Evolutionary conservation across 2,888 invertebrate genomes (phyloP).

Genomic region (Pardosa pseudoannulata): DNA sequence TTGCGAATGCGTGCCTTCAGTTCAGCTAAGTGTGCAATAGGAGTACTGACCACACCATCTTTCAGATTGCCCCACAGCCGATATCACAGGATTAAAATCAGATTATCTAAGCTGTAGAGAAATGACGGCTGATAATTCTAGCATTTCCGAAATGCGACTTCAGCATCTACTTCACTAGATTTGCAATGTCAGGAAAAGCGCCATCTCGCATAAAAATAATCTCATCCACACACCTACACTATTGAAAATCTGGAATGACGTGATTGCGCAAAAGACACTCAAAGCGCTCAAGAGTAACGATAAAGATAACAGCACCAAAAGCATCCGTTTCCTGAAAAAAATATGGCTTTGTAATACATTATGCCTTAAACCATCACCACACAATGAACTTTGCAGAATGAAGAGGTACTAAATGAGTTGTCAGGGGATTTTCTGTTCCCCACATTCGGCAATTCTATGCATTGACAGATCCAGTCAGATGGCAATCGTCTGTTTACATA

Average conservation of each 20-base stretch:
- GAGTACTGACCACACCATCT: not conserved
- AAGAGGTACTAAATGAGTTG: too few relatives aligned
- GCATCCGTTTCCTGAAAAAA: too few relatives aligned
- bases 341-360: too few relatives aligned
- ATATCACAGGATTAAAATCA: not conserved
- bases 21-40: slow-evolving; percentile 1
- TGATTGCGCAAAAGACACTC: too few relatives aligned
- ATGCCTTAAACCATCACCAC: too few relatives aligned
- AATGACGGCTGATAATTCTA: not conserved
- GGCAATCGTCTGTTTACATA: too few relatives aligned
- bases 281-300: too few relatives aligned
- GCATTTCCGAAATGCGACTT: slow-evolving; percentile 5
- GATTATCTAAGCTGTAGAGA: not conserved
- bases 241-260: not conserved
- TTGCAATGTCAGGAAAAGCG: not conserved
- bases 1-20: slow-evolving; percentile 1
- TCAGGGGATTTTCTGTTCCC: too few relatives aligned
- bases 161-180: not conserved
- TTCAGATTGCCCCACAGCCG: not conserved
- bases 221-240: not conserved
- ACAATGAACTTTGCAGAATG: too few relatives aligned
- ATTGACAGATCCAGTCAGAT: too few relatives aligned
- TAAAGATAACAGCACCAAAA: too few relatives aligned
- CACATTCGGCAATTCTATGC: too few relatives aligned
- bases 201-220: not conserved